Conservation (phyloP, 2,113 vertebrate species). For the Castor canadensis region DNA sequence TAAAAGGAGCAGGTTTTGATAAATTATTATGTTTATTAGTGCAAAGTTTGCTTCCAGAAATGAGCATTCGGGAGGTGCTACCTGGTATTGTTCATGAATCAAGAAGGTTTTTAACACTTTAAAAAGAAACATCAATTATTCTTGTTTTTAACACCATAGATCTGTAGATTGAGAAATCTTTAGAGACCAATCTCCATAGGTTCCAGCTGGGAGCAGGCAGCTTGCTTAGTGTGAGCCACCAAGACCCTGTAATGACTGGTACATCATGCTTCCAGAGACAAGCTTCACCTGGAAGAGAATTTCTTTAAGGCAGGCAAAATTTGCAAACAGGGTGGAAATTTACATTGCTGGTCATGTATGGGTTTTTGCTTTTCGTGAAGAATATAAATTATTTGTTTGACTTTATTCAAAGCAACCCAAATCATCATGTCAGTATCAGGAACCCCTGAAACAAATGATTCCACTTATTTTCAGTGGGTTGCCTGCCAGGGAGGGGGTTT, state of each 20-base stretch:
- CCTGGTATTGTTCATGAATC: no score
- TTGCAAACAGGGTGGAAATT: neutral
- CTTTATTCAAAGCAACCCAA: neutral
- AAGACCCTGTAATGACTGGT: neutral
- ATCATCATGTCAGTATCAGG: neutral
- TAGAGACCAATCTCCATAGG: neutral
- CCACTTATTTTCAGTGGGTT: neutral
- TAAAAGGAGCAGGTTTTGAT: neutral
- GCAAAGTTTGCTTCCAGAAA: constrained; percentile 1
- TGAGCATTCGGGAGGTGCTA: neutral
- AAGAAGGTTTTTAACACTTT: no score
- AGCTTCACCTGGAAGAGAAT: neutral
- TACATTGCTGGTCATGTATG: neutral
- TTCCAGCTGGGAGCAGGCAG: neutral
- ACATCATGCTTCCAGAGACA: neutral
- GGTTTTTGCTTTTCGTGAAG: neutral
- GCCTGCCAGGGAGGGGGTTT: neutral
- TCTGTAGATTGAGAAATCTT: neutral
- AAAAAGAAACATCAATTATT: neutral
- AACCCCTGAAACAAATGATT: neutral
- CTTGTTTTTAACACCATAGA: neutral
- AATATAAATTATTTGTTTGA: neutral
- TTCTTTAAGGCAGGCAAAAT: neutral
- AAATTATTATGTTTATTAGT: neutral
- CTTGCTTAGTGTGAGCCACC: neutral